Evolutionary conservation across 64 coral and sea anemone species (phyloP), one percentile per base, ranked within the genome.

Genomic region (Acropora tenuis): DNA sequence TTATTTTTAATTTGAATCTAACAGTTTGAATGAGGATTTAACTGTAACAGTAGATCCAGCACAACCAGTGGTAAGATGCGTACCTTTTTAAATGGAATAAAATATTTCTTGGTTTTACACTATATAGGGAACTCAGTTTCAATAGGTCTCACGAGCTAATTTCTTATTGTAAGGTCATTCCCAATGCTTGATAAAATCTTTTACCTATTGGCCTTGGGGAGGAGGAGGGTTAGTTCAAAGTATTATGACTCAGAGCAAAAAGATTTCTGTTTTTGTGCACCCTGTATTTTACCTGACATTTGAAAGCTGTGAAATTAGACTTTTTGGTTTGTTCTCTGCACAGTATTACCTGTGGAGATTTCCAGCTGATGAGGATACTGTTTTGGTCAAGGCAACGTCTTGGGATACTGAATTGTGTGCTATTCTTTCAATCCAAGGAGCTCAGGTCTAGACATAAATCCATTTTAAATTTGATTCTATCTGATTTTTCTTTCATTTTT

Each of bases 401-500:
- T 79, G 40, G 5, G 60, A 68, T 20, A 6, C 6, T 41, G 44
- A 78, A 18, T 50, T 65, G 9, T 95, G 94, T 81, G 77, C 75
- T 7, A 95, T 95, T 81, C 15, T 95, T 10, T 95, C 94, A 68
- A 80, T 95, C 15, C 94, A 95, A 67, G 88, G 75, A 50, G 88
- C 89, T 8, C 65, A 91, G 94, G 94, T 95, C 88, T 1, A 4
- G 3, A 41, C 73, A 0, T 79, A 44, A 77, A 48, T 77, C 9
- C 68, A 71, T 7, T 5, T 55, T 55, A 2, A 55, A 55, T 55
- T 30, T 30, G 30, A 30, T 30, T 30, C 30, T 30, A 30, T 30
- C 30, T 30, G 30, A 30, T 30, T 30, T 30, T 30, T 30, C 30
- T 30, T 30, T 30, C 30, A 30, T 30, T 30, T 30, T 30, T 30